Evolutionary conservation across 2,888 invertebrate genomes (phyloP), one percentile per base, ranked within the genome.

Genomic region (Drosophila colorata): DNA sequence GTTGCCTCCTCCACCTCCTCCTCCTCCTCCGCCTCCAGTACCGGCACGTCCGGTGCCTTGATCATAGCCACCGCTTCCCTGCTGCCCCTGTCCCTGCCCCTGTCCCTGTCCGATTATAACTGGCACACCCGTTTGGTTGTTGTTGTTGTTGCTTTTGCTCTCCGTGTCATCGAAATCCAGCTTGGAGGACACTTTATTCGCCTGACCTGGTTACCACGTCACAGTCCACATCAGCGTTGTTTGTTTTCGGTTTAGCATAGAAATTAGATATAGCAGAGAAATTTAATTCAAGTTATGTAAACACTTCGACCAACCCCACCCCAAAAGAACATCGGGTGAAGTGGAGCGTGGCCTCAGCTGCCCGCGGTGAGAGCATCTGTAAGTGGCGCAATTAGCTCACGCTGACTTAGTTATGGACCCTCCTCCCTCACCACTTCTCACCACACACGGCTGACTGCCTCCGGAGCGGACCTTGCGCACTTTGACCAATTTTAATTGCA

Each of bases 101-200:
- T 70, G 74, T 11, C 79, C 81, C 53, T 49, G 61, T 0, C 80
- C 84, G 35, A 70, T 61, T 55, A 69, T 28, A 48, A 79, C 69
- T 6, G 88, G 80, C 57, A 85, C 82, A 48, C 88, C 84, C 49
- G 91, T 84, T 47, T 85, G 89, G 69, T 78, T 87, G 73, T 69
- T 81, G 69, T 78, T 87, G 73, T 69, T 81, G 75, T 77, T 74
- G 60, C 70, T 73, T 44, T 74, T 80, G 18, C 67, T 73, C 13
- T 90, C 89, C 37, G 74, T 70, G 11, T 90, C 91, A 71, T 91
- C 90, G 77, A 92, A 92, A 87, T 92, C 92, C 71, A 92, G 72
- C 79, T 92, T 92, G 58, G 92, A 83, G 35, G 91, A 90, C 55
- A 92, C 86, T 80, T 90, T 90, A 71, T 73, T 87, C 74, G 90